These are phyloP conservation scores for Oncorhynchus clarkii DNA, from an alignment of 2,113 vertebrate species.

Conservation along the genomic window DNA sequence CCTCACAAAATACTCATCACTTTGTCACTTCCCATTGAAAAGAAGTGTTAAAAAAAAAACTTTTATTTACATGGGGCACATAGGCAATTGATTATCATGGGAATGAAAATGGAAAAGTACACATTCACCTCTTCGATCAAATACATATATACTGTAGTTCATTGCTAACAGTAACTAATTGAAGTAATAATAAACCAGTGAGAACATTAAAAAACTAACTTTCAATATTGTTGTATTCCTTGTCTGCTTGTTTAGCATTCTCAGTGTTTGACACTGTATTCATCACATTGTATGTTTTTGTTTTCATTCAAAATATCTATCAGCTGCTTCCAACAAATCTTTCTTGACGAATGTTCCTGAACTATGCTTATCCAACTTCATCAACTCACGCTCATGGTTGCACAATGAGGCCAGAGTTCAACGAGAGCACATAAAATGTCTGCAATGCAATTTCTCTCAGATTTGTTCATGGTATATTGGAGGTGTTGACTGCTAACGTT, in stretches of 20 bases:
- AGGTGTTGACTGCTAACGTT: too few relatives aligned
- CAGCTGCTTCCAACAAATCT: background rate
- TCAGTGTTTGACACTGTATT: background rate
- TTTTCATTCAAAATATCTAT: background rate
- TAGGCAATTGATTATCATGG: too few relatives aligned
- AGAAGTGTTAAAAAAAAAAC: too few relatives aligned
- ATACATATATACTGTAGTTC: background rate
- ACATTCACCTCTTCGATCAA: background rate
- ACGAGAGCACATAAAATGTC: background rate
- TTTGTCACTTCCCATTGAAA: too few relatives aligned
- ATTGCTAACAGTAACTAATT: background rate
- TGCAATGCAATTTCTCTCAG: background rate
- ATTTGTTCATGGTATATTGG: too few relatives aligned
- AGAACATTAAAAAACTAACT: background rate
- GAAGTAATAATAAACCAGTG: background rate
- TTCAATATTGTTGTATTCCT: background rate
- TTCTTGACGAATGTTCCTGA: background rate
- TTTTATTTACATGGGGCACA: too few relatives aligned
- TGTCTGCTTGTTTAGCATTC: background rate
- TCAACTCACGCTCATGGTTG: background rate
- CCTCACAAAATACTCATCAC: too few relatives aligned
- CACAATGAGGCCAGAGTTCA: background rate
- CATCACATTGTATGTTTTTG: background rate
- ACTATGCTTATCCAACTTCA: background rate
- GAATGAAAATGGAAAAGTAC: background rate